phyloP scores from a whole-genome alignment of 2,888 invertebrate genomes.

The Mactromeris polynyma region DNA sequence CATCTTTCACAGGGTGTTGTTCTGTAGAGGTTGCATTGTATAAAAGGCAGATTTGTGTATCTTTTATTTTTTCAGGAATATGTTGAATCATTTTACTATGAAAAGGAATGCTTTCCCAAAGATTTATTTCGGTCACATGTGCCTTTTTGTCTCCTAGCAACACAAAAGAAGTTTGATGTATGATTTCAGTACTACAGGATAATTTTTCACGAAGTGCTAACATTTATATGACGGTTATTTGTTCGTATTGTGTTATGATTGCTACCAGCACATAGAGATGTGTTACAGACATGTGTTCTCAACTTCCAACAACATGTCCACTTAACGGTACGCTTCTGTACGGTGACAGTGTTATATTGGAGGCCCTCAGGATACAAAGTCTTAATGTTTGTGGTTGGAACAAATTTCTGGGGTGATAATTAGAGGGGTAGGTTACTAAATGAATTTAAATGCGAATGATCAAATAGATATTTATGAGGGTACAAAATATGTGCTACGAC shows the following conservation, averaged over 20 bases:
- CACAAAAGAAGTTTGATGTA: slow-evolving; percentile 13
- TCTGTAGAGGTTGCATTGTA: too few species aligned
- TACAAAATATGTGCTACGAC: not conserved
- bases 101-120: too few species aligned
- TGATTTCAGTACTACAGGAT: not conserved
- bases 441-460: slow-evolving; percentile 28
- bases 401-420: slow-evolving; percentile 54
- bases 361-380: not conserved
- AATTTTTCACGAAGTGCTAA: slow-evolving; percentile 22
- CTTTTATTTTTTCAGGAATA: too few species aligned
- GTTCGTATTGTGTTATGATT: slow-evolving; percentile 47
- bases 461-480: slow-evolving; percentile 4
- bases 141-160: not conserved
- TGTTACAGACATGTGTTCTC: slow-evolving; percentile 56
- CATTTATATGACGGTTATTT: slow-evolving; percentile 47
- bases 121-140: not conserved
- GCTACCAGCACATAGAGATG: slow-evolving; percentile 65
- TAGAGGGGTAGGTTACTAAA: slow-evolving; percentile 41
- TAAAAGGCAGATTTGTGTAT: too few species aligned
- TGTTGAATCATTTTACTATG: too few species aligned
- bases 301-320: slow-evolving; percentile 33
- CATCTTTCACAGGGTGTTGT: too few species aligned
- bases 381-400: slow-evolving; percentile 37
- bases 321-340: not conserved
- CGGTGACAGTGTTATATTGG: slow-evolving; percentile 1